phyloP scores from a whole-genome alignment of 2,888 invertebrate genomes.

The Tachystola acroxantha region DNA sequence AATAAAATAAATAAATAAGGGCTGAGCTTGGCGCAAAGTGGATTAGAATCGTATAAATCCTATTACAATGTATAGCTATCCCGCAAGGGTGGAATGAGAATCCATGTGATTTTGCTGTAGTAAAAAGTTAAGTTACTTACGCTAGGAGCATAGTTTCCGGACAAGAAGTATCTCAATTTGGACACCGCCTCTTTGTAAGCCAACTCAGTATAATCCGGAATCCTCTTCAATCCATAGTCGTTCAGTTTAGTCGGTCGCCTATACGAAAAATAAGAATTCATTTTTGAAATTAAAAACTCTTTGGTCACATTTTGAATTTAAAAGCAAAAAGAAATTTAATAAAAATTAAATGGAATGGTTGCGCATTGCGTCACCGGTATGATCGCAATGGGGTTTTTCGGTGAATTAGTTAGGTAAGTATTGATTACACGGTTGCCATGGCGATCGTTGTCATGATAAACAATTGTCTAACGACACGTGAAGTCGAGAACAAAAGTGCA shows the following conservation, averaged over 20 bases:
- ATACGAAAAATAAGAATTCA: conserved; percentile 46
- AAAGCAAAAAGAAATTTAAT: conserved; percentile 27
- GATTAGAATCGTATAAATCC: too few relatives aligned
- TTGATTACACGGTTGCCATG: conserved; percentile 60
- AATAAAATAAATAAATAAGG: too few relatives aligned
- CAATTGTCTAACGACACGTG: conserved; percentile 28
- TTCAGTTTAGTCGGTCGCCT: conserved; percentile 67
- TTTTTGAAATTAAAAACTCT: conserved; percentile 15
- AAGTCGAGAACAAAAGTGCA: not conserved
- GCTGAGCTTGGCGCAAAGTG: too few relatives aligned
- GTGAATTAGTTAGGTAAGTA: conserved; percentile 34
- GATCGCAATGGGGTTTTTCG: conserved; percentile 30
- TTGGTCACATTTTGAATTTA: conserved; percentile 31
- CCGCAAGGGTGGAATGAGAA: too few relatives aligned
- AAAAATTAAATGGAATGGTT: conserved; percentile 34
- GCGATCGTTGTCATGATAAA: conserved; percentile 51
- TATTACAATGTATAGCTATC: too few relatives aligned
- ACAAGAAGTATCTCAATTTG: conserved; percentile 85
- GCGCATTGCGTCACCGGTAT: conserved; percentile 56
- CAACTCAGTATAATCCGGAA: conserved; percentile 89
- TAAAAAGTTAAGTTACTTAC: too few relatives aligned
- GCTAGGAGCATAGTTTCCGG: conserved; percentile 85
- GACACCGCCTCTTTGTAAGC: conserved; percentile 92
- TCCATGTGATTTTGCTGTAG: too few relatives aligned
- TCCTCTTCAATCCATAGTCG: conserved; percentile 75